Conservation (phyloP, 1,140 invertebrate species). For the Panulirus ornatus region DNA sequence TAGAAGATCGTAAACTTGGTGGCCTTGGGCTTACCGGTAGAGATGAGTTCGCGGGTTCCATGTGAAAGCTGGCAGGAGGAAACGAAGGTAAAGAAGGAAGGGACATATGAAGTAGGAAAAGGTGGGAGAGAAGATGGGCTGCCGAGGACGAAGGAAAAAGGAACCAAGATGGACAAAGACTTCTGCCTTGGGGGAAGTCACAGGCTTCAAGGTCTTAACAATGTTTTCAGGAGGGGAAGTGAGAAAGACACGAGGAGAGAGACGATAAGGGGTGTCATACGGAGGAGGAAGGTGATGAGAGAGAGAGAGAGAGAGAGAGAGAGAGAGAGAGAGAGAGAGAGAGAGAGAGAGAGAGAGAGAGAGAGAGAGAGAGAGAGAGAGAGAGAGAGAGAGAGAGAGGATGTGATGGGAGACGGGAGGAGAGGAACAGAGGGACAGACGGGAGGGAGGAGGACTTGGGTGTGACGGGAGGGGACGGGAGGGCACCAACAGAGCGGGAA, state of each 20-base stretch:
- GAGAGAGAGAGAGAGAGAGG: constrained; percentile 28
- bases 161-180: not conserved
- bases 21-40: too few relatives aligned
- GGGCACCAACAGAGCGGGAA: too few relatives aligned
- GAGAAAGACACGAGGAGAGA: too few relatives aligned
- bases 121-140: constrained; percentile 21
- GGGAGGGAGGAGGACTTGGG: not conserved
- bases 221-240: too few relatives aligned
- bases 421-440: not conserved
- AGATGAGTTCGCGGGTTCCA: too few relatives aligned
- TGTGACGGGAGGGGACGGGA: not conserved
- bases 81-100: not conserved
- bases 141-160: not conserved
- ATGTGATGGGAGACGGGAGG: not conserved
- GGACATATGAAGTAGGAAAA: not conserved
- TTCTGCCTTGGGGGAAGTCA: too few relatives aligned
- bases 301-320: constrained; percentile 49
- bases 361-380: constrained; percentile 1
- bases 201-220: too few relatives aligned
- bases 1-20: too few relatives aligned
- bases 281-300: not conserved
- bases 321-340: not conserved
- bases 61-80: not conserved
- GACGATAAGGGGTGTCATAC: not conserved
- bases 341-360: not conserved